Percentiles rank a stretch among this genome's conserved stretches.
Conservation (phyloP, 2,113 vertebrate genomes). For the Pelodiscus sinensis region DNA sequence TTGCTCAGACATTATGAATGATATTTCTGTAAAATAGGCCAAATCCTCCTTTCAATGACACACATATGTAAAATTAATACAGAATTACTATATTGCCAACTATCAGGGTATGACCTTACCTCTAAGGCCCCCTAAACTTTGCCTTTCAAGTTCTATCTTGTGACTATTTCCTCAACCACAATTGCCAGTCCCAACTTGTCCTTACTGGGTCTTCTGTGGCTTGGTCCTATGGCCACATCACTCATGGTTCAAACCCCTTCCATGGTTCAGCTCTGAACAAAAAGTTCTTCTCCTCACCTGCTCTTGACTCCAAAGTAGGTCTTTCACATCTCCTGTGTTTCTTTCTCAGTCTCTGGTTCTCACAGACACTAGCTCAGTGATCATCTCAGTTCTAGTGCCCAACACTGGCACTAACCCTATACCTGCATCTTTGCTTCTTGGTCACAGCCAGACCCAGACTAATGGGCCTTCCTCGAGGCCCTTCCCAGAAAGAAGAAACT, state of each 20-base stretch:
- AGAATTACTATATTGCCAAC: rapidly evolving
- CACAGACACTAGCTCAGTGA: not conserved
- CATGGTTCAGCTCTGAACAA: not conserved
- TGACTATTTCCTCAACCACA: not conserved
- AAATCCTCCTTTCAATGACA: not conserved
- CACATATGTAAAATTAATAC: not conserved
- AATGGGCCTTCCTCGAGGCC: not conserved
- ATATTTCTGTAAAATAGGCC: not conserved
- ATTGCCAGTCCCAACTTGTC: not conserved
- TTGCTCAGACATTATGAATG: not conserved
- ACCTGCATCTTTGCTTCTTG: not conserved
- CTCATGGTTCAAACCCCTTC: not conserved
- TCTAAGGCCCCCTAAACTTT: not conserved
- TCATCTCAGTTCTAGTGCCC: not conserved
- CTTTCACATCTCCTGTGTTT: not conserved
- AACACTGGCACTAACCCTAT: not conserved
- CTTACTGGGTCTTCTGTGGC: not conserved
- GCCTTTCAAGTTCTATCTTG: not conserved
- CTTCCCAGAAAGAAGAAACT: not conserved
- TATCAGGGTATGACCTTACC: not conserved
- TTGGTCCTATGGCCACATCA: no score
- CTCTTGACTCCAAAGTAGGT: not conserved
- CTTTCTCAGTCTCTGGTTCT: not conserved
- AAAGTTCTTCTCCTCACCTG: not conserved
- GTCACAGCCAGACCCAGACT: not conserved